Base-by-base conservation (phyloP, 2,113 vertebrate genomes). In the Myiozetetes cayanensis region DNA sequence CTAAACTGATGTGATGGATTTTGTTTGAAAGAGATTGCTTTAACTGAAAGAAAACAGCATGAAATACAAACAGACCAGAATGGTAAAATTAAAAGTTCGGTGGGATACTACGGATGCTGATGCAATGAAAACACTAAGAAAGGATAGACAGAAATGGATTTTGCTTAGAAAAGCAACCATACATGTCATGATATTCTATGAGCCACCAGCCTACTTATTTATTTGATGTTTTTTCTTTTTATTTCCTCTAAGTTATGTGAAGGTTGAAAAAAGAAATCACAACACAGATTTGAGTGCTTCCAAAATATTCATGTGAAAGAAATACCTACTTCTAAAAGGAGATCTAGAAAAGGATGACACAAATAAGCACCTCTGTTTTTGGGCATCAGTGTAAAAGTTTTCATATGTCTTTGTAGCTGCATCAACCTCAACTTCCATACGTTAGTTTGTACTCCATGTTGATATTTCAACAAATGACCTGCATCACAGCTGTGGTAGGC, bases 381-480 rank as follows among this genome's bases (percentile, higher is more conserved):
- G 10, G 41, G 14, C 2, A 4, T 37, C 28, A 27, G 22, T 71
- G 33, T 21, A 72, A 43, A 87, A 93, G 20, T 77, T 65, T 94
- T 27, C 49, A 1, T 18, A 10, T 44, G 58, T 37, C 71, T 93
- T 90, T 70, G 41, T 62, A 75, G 14, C 77, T 58, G 20, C 61
- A 88, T 31, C 44, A 47, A 6, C 50, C 93, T 87, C 37, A 82
- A 66, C 55, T 82, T 80, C 66, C 41, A 23, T 79, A 50, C 35
- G 21, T 66, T 94, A 66, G 62, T 77, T 94, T 85, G 71, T 66
- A 58, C 59, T 90, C 63, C 14, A 11, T 66, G 84, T 70, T 92
- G 83, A 43, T 96, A 78, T 94, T 96, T 94, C 90, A 92, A 75
- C 85, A 95, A 91, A 92, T 88, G 77, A 94, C 88, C 92, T 94